Percentiles rank a stretch among this genome's conserved stretches.
phyloP scores from a whole-genome alignment of 2,113 vertebrate genomes.

The Emydura subglobosa region DNA sequence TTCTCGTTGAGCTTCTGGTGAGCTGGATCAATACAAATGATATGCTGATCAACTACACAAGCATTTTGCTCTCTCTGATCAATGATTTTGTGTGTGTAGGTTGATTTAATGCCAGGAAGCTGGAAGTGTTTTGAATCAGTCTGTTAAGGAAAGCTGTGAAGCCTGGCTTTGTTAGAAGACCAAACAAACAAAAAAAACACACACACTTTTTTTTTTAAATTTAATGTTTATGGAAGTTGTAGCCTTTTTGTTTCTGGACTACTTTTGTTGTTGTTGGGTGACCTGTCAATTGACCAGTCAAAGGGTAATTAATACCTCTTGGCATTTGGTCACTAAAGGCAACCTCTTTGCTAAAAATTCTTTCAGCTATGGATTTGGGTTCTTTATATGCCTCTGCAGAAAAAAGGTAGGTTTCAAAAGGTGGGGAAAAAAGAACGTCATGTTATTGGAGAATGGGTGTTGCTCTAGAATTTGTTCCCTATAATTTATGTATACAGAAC shows the following conservation, averaged over 20 bases:
- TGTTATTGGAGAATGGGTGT: not conserved
- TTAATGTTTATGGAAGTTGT: not conserved
- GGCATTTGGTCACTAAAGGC: not conserved
- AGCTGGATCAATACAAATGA: not conserved
- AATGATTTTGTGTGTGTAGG: not conserved
- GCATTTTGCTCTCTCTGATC: not conserved
- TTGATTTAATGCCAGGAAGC: not conserved
- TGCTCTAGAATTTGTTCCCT: not conserved
- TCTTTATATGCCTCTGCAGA: not conserved
- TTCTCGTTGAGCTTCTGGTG: fast-evolving
- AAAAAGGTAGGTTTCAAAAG: not conserved
- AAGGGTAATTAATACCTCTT: not conserved
- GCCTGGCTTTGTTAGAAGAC: not conserved
- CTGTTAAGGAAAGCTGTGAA: not conserved
- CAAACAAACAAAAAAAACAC: not conserved
- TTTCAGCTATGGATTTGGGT: too few species aligned
- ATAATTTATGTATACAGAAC: not conserved
- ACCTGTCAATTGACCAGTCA: not conserved
- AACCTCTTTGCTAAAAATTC: not conserved
- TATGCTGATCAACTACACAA: not conserved
- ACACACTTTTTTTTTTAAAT: too few species aligned
- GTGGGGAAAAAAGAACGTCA: not conserved
- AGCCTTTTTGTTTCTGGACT: not conserved
- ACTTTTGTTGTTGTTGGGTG: not conserved
- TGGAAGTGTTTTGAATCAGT: not conserved